phyloP scores from a whole-genome alignment of 2,797 vertebrate genomes.

The Sternotherus odoratus region DNA sequence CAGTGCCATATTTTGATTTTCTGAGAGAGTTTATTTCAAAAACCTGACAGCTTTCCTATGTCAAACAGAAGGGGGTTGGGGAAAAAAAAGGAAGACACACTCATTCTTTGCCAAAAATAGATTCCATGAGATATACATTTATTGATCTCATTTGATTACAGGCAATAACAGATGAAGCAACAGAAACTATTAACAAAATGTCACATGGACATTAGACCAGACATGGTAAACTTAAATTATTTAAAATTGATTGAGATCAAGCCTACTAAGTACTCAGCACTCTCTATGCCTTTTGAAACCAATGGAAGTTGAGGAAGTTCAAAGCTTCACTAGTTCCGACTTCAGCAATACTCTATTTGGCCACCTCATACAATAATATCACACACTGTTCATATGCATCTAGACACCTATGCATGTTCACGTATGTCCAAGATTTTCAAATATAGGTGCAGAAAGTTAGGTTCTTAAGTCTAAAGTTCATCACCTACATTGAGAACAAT shows the following conservation, averaged over 20 bases:
- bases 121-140: conserved; percentile 12
- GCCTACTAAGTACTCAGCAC: background rate
- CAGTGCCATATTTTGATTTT: conserved; percentile 11
- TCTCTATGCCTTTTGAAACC: conserved; percentile 12
- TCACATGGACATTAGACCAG: conserved; percentile 34
- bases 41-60: conserved; percentile 1
- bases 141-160: conserved; percentile 22
- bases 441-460: background rate
- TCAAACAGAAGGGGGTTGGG: background rate
- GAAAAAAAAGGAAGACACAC: background rate
- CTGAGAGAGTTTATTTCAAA: background rate
- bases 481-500: background rate
- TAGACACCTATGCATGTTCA: background rate
- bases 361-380: background rate
- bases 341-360: background rate
- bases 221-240: conserved; percentile 16
- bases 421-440: background rate
- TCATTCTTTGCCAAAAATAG: background rate
- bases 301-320: background rate
- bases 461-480: background rate
- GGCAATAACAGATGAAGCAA: background rate
- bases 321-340: background rate
- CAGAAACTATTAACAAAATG: background rate
- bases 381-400: background rate
- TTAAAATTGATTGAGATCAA: conserved; percentile 17